Conservation (phyloP, 1,140 invertebrate species). For the Drosophila erecta region DNA sequence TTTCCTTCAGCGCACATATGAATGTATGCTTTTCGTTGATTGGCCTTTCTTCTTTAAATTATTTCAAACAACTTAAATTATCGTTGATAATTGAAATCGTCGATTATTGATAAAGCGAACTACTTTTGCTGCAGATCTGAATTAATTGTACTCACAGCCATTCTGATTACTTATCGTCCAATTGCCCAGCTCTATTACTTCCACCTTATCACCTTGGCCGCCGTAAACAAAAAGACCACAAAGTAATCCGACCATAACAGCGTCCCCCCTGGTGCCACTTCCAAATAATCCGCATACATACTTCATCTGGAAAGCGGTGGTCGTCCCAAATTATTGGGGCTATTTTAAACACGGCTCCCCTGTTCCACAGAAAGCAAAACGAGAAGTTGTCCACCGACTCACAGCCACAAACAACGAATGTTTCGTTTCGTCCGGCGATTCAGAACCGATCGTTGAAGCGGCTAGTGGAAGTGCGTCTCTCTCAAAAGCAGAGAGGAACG, state of each 20-base stretch:
- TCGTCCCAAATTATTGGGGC: slow-evolving; percentile 13
- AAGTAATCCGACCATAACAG: slow-evolving; percentile 29
- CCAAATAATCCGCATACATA: background rate
- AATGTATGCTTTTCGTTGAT: background rate
- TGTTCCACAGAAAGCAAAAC: slow-evolving; percentile 6
- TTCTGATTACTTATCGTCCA: slow-evolving; percentile 75
- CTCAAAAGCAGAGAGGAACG: background rate
- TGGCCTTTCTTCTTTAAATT: background rate
- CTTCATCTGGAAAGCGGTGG: slow-evolving; percentile 18
- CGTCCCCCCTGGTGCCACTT: slow-evolving; percentile 6
- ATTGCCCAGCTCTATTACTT: slow-evolving; percentile 61
- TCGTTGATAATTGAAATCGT: no score
- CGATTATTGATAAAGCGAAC: background rate
- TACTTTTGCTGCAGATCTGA: background rate
- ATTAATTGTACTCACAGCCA: slow-evolving; percentile 57
- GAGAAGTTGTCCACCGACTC: slow-evolving; percentile 11
- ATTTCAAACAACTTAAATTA: no score
- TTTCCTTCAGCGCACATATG: background rate
- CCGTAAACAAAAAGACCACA: slow-evolving; percentile 17
- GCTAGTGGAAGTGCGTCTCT: slow-evolving; percentile 8
- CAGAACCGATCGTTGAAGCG: background rate
- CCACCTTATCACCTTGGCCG: slow-evolving; percentile 54
- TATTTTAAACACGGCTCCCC: slow-evolving; percentile 28
- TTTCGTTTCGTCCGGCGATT: slow-evolving; percentile 15
- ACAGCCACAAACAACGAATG: slow-evolving; percentile 28